Evolutionary conservation across 1,140 invertebrate genomes (phyloP), one percentile per base, ranked within the genome.

Genomic region (Meloidogyne chitwoodi): DNA sequence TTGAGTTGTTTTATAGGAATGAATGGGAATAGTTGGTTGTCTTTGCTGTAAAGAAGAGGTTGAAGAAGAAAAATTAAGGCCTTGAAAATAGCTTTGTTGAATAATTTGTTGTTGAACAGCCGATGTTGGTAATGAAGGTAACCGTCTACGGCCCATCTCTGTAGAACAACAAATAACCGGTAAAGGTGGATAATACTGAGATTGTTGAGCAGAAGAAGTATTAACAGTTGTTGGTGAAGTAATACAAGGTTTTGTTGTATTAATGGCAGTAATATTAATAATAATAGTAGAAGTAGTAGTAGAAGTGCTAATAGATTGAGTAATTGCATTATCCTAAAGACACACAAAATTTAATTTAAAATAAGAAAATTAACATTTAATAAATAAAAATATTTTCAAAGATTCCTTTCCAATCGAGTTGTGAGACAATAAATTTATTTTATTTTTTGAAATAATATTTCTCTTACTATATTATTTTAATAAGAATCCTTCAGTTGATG

Each of bases 61-160:
- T 41, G 38, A 41, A 41, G 38, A 10, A n/a, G n/a, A n/a, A 41
- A 22, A 56, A n/a, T 19, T 56, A 56, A 56, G 48, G 48, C 48
- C n/a, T 56, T 56, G 48, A 56, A 22, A n/a, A 77, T 76, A 44
- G 12, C 77, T 74, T 61, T 77, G 75, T 29, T 77, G 75, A 64
- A 67, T 76, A 31, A 44, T 56, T 44, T 80, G 79, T 41, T 29
- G 68, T 61, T 69, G 68, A 4, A 27, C 38, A 26, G 34, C 24
- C 24, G 29, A 61, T 5, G 77, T 63, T 56, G 84, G 84, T 41
- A 86, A 75, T 44, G 84, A 84, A 62, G 84, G 84, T 72, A 86
- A 80, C 76, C 83, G 83, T 44, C 84, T 83, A 62, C 84, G 79
- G 67, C 84, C 84, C 84, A 87, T 86, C 77, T 83, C 83, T n/a